phyloP scores from a whole-genome alignment of 1,140 invertebrate species.

The Caenorhabditis brenneri region DNA sequence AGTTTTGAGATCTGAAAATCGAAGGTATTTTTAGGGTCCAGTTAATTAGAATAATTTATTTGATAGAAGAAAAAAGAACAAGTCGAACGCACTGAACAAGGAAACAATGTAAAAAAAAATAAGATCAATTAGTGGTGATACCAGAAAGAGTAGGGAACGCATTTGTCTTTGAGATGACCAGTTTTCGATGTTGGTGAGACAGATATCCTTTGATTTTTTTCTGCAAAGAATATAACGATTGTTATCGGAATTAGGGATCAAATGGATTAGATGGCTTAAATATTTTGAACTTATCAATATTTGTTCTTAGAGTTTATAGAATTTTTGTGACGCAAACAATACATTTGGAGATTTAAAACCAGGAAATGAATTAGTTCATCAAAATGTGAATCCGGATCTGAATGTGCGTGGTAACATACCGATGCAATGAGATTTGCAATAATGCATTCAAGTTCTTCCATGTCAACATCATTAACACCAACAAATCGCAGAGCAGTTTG shows the following conservation, averaged over 20 bases:
- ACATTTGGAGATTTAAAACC: too few relatives aligned
- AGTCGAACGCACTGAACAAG: too few relatives aligned
- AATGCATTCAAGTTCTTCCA: constrained; percentile 93
- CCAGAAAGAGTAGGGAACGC: constrained; percentile 80
- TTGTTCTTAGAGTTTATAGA: too few relatives aligned
- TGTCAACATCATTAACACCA: constrained; percentile 83
- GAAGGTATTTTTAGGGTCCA: too few relatives aligned
- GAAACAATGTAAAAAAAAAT: background rate
- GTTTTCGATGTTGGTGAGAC: constrained; percentile 91
- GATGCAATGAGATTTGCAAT: constrained; percentile 94
- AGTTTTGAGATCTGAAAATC: too few relatives aligned
- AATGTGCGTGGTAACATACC: constrained; percentile 72
- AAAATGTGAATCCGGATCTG: background rate
- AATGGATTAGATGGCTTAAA: too few relatives aligned
- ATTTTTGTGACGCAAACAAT: too few relatives aligned
- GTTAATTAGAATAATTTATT: too few relatives aligned
- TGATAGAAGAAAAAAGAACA: too few relatives aligned
- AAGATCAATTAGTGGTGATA: constrained; percentile 19
- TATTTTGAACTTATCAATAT: too few relatives aligned
- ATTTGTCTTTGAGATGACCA: constrained; percentile 95
- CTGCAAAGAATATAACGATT: constrained; percentile 63
- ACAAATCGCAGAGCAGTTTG: constrained; percentile 80
- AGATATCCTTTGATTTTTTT: constrained; percentile 86
- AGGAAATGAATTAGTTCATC: too few relatives aligned
- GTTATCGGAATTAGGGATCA: background rate